phyloP scores from a whole-genome alignment of 2,888 invertebrate species.

The Brenthis hecate region DNA sequence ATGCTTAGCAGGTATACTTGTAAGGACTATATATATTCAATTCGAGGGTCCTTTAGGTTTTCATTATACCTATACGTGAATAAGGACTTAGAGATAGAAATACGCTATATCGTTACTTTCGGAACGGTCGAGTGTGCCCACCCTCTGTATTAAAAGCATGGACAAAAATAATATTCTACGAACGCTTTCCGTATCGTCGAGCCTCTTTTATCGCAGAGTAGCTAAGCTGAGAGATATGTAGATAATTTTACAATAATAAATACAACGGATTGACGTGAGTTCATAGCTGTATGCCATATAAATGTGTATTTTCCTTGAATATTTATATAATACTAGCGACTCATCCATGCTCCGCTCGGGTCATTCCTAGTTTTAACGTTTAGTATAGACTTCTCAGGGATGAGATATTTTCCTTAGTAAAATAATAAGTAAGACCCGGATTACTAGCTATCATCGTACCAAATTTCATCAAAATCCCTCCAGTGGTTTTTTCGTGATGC shows the following conservation, averaged over 20 bases:
- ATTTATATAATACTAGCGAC: too few species aligned
- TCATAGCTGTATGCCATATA: too few species aligned
- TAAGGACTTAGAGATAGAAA: constrained; percentile 5
- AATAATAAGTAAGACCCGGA: too few species aligned
- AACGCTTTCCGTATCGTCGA: constrained; percentile 43
- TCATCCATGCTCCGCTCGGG: too few species aligned
- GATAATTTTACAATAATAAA: background rate
- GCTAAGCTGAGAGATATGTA: constrained; percentile 4
- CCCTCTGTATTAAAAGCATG: constrained; percentile 44
- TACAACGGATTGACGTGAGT: background rate
- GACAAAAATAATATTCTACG: constrained; percentile 48
- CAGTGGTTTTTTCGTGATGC: too few species aligned
- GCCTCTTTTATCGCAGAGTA: constrained; percentile 26
- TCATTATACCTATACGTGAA: background rate
- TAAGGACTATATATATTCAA: constrained; percentile 13
- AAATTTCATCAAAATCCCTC: too few species aligned
- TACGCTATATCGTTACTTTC: constrained; percentile 8
- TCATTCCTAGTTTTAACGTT: too few species aligned
- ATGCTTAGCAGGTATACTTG: background rate
- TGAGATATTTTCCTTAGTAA: too few species aligned
- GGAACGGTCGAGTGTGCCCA: constrained; percentile 29
- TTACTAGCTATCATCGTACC: too few species aligned
- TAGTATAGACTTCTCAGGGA: too few species aligned
- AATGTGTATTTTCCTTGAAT: too few species aligned
- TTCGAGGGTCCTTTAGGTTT: constrained; percentile 5